Evolutionary conservation across 1,140 invertebrate genomes (phyloP), one percentile per base, ranked within the genome.

Genomic region (Coenobita brevimanus): DNA sequence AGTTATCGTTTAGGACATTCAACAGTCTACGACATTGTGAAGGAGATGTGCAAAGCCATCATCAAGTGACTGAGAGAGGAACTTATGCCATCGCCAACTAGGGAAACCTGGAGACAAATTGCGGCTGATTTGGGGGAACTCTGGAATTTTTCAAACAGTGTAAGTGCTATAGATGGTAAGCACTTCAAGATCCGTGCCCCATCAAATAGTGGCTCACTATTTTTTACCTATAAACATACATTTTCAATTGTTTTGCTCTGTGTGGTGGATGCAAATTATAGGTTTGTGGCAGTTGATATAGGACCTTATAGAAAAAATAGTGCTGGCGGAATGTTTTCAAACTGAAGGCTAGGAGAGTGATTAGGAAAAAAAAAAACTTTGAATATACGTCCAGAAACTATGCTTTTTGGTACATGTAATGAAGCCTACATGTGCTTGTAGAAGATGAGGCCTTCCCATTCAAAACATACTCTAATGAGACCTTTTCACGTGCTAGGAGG

Each of bases 211-310:
- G 46, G 75, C 46, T 78, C 75, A 43, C 75, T 78, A 21, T 78
- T 78, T 78, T 78, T 78, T 54, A 78, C 43, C 75, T 46, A 78
- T n/a, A 78, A 43, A 78, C 75, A 43, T 46, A 78, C 75, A 43
- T 78, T 78, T 78, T 78, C 75, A 78, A 78, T 46, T 46, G 36
- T 78, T 46, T 78, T 78, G 6, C 75, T 78, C 50, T n/a, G n/a
- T 78, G 38, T 78, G 46, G 75, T 78, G 46, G 75, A 78, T 78
- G 75, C 75, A 46, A 78, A 78, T 3, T 78, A 78, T 24, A 54
- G 75, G 46, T 78, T 78, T 54, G 75, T 78, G 46, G 33, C 33
- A 46, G 75, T 46, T 78, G 27, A 13, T 71, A 71, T 71, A 71
- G 54, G 54, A 57, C 10, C 54, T 10, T 57, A 57, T 57, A n/a